phyloP scores from a whole-genome alignment of 2,888 invertebrate species.

The Lepidocyrtoides sp. region DNA sequence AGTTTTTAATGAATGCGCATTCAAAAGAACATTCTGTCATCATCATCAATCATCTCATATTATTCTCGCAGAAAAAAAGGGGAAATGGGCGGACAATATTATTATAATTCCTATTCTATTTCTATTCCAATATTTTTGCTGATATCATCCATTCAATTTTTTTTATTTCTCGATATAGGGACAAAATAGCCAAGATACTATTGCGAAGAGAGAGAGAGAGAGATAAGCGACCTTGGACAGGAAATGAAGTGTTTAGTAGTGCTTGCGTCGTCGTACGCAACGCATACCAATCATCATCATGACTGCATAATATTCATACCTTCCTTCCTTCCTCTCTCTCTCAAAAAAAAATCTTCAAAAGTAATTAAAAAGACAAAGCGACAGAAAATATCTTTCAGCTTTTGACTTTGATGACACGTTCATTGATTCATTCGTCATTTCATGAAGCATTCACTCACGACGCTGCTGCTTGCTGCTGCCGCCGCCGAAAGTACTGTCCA shows the following conservation, averaged over 20 bases:
- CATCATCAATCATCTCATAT: slow-evolving; percentile 48
- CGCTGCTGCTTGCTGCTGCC: not conserved
- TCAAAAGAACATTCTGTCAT: slow-evolving; percentile 23
- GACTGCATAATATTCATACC: not conserved
- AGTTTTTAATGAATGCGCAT: not conserved
- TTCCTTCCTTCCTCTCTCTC: slow-evolving; percentile 20
- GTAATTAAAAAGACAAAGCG: slow-evolving; percentile 61
- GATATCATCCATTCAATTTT: slow-evolving; percentile 69
- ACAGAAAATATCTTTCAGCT: slow-evolving; percentile 12
- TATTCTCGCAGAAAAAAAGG: not conserved
- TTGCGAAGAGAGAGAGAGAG: not conserved
- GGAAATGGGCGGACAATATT: slow-evolving; percentile 64
- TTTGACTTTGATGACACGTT: slow-evolving; percentile 29
- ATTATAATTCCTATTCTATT: slow-evolving; percentile 38
- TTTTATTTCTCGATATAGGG: not conserved
- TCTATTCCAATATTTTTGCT: slow-evolving; percentile 54
- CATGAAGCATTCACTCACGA: not conserved
- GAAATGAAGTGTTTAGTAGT: slow-evolving; percentile 61
- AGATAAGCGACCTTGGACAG: slow-evolving; percentile 51
- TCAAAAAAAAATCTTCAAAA: slow-evolving; percentile 18
- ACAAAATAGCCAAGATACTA: not conserved
- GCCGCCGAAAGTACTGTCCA: not conserved
- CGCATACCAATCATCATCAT: not conserved
- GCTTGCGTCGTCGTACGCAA: not conserved
- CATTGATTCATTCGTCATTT: slow-evolving; percentile 12